Conservation (phyloP, 1,140 invertebrate species). For the Drosophila sechellia region DNA sequence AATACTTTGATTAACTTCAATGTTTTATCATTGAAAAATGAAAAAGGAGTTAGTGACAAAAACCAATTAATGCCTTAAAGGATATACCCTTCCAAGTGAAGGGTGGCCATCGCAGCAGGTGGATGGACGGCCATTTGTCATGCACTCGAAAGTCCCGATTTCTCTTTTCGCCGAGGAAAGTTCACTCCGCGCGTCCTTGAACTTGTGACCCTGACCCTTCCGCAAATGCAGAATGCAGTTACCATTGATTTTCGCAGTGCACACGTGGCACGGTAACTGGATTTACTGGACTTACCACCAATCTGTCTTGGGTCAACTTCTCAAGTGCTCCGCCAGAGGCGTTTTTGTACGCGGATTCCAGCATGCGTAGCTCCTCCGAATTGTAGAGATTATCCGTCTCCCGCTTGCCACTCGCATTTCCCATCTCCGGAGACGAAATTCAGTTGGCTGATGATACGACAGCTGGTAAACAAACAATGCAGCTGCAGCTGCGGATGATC, state of each 20-base stretch:
- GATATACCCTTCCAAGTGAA: not conserved
- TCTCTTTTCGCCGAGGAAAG: slow-evolving; percentile 8
- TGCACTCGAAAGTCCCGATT: slow-evolving; percentile 1
- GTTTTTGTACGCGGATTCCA: slow-evolving; percentile 63
- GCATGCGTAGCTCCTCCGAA: slow-evolving; percentile 61
- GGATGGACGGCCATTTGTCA: slow-evolving; percentile 17
- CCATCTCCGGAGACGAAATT: slow-evolving; percentile 39
- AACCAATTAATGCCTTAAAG: not conserved
- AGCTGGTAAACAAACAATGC: slow-evolving; percentile 23
- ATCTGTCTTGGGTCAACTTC: slow-evolving; percentile 63
- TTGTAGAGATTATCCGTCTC: slow-evolving; percentile 69
- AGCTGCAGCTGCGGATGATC: slow-evolving; percentile 14
- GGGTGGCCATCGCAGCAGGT: slow-evolving; percentile 24
- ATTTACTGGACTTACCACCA: slow-evolving; percentile 56
- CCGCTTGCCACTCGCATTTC: slow-evolving; percentile 67
- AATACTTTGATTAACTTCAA: too few relatives aligned
- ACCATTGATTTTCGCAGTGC: slow-evolving; percentile 64
- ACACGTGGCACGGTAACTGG: slow-evolving; percentile 8
- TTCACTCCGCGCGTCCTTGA: slow-evolving; percentile 33
- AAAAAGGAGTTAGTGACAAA: too few relatives aligned
- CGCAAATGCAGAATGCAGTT: slow-evolving; percentile 27
- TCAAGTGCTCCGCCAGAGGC: slow-evolving; percentile 71
- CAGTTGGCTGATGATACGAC: not conserved
- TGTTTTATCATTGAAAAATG: too few relatives aligned
- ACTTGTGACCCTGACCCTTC: slow-evolving; percentile 66